Conservation (phyloP, 2,797 vertebrate genomes). For the Momotus momota region DNA sequence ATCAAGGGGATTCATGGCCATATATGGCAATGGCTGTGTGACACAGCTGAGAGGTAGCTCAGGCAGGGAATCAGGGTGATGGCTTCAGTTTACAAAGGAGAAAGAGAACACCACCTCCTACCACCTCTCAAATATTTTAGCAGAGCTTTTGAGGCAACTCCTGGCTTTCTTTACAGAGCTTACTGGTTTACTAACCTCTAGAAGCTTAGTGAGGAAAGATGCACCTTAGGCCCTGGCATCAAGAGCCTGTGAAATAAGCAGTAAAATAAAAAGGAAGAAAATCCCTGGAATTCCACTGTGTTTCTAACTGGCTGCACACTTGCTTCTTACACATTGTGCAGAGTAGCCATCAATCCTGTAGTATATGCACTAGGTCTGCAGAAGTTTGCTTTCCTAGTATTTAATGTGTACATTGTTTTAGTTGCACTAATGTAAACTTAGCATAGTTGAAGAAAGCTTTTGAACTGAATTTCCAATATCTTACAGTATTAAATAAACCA, state of each 20-base stretch:
- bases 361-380: neutral
- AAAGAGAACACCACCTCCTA: neutral
- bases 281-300: neutral
- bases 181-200: neutral
- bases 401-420: neutral
- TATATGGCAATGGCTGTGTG: neutral
- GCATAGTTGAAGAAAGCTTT: neutral
- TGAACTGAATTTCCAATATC: neutral
- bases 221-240: neutral
- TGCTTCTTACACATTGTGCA: neutral
- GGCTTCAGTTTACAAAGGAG: neutral
- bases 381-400: neutral
- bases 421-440: neutral
- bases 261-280: neutral
- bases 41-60: neutral
- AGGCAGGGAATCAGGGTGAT: no score
- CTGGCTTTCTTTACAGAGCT: neutral
- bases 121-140: rapidly evolving
- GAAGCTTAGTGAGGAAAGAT: neutral
- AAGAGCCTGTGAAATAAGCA: neutral
- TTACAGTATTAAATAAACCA: neutral
- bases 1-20: neutral
- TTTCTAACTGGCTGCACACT: neutral
- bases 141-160: neutral
- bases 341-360: neutral